phyloP scores from a whole-genome alignment of 2,888 invertebrate genomes.

The Sclerodermus sp. region DNA sequence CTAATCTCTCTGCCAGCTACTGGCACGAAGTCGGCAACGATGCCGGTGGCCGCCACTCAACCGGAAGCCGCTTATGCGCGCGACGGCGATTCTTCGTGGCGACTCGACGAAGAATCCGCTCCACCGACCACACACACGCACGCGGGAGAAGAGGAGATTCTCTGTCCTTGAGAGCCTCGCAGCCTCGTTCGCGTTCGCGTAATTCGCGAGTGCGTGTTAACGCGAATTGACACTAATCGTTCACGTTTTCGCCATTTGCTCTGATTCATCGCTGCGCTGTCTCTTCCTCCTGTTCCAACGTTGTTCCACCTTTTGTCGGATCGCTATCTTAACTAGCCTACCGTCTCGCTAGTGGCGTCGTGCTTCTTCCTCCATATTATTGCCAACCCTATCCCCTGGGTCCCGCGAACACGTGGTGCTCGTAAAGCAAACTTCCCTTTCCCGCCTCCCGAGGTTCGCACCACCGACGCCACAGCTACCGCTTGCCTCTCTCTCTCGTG shows the following conservation, averaged over 20 bases:
- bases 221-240: slow-evolving; percentile 53
- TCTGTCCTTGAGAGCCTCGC: neutral
- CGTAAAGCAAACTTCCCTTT: neutral
- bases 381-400: no score
- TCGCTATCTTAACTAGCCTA: slow-evolving; percentile 54
- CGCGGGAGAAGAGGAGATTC: no score
- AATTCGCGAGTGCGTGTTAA: slow-evolving; percentile 36
- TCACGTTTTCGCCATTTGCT: slow-evolving; percentile 56
- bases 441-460: neutral
- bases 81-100: no score
- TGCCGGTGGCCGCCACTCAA: no score
- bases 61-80: no score
- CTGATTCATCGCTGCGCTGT: slow-evolving; percentile 44
- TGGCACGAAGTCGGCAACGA: no score
- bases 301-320: slow-evolving; percentile 49
- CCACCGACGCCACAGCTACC: no score
- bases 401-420: neutral
- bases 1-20: no score
- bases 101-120: no score
- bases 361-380: no score
- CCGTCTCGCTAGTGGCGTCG: slow-evolving; percentile 28
- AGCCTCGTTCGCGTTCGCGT: neutral
- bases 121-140: no score
- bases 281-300: slow-evolving; percentile 52
- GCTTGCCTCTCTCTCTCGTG: no score